Percentiles rank a stretch among this genome's conserved stretches.
Conservation (phyloP, 1,140 invertebrate genomes). For the Ooceraea biroi region DNA sequence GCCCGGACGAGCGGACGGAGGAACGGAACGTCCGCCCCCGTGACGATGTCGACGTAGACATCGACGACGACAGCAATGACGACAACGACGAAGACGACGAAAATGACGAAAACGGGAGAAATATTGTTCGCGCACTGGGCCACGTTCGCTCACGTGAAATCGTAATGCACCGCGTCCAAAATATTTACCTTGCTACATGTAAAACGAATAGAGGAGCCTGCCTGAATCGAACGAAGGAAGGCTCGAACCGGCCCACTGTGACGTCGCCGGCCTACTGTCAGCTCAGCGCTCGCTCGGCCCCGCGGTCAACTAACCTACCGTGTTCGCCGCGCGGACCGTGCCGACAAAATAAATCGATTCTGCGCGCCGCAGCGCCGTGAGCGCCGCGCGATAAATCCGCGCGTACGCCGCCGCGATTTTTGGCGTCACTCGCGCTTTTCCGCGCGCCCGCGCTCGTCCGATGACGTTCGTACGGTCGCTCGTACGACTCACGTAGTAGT, state of each 20-base stretch:
- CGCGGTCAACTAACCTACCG: slow-evolving; percentile 86
- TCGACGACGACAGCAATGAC: background rate
- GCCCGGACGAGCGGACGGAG: background rate
- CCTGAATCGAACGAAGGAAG: slow-evolving; percentile 86
- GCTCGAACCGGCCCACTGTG: slow-evolving; percentile 87
- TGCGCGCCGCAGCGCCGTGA: slow-evolving; percentile 48
- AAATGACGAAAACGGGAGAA: background rate
- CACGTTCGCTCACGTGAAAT: slow-evolving; percentile 33
- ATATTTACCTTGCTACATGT: slow-evolving; percentile 87
- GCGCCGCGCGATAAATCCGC: slow-evolving; percentile 69
- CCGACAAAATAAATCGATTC: slow-evolving; percentile 74
- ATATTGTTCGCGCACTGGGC: slow-evolving; percentile 65
- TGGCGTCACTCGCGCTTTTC: background rate
- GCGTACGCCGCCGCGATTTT: slow-evolving; percentile 57
- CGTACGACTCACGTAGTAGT: slow-evolving; percentile 81
- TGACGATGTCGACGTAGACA: slow-evolving; percentile 10
- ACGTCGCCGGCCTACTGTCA: slow-evolving; percentile 87
- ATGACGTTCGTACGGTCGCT: slow-evolving; percentile 45
- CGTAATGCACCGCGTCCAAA: slow-evolving; percentile 72
- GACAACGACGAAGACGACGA: background rate
- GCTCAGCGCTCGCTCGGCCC: slow-evolving; percentile 86
- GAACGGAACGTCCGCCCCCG: slow-evolving; percentile 47
- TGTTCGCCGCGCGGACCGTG: slow-evolving; percentile 79
- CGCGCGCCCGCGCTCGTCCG: background rate
- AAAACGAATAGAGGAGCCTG: slow-evolving; percentile 86